Evolutionary conservation across 1,140 invertebrate genomes (phyloP), one percentile per base, ranked within the genome.

Genomic region (Pogonognathellus flavescens): DNA sequence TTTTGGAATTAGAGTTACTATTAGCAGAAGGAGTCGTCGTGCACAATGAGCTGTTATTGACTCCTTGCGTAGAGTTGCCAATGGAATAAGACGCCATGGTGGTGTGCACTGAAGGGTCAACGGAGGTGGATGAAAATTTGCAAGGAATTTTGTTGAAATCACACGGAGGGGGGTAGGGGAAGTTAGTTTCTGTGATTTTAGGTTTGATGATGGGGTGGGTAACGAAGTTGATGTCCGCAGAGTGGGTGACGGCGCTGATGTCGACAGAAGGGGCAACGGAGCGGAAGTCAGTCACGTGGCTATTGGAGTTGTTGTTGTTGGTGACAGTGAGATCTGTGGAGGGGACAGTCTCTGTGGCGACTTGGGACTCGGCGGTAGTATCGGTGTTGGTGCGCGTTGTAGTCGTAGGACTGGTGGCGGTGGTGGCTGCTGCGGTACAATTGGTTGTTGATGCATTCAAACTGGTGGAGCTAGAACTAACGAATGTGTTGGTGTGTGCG

Each of bases 41-140:
- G 31, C 31, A 49, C 31, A 49, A 31, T 1, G 70, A 18, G n/a
- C 8, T 52, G 59, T 57, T 57, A 14, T 83, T 60, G 13, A 4
- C 22, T 18, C 41, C 59, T 9, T 50, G 3, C 4, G 57, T 10
- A 18, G 49, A 62, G 41, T 76, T 50, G 14, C 70, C 70, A n/a
- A 76, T 76, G 70, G 70, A 49, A 31, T 49, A 76, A n/a, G 70
- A 49, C 13, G 70, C 31, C 25, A 31, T 76, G 41, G 70, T 76
- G 70, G 70, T 76, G 31, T 76, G 41, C 25, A 76, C 70, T 13
- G 70, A 76, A 8, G 70, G 70, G 14, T 76, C 49, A 31, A 76
- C n/a, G 9, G 70, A 76, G 70, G 70, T 76, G 70, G 25, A 76
- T 14, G 70, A 76, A 31, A 76, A 76, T n/a, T 41, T 49, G 70